These are phyloP conservation scores for Sphaerodactylus townsendi DNA, from an alignment of 2,113 vertebrate species.

Conservation along the genomic window DNA sequence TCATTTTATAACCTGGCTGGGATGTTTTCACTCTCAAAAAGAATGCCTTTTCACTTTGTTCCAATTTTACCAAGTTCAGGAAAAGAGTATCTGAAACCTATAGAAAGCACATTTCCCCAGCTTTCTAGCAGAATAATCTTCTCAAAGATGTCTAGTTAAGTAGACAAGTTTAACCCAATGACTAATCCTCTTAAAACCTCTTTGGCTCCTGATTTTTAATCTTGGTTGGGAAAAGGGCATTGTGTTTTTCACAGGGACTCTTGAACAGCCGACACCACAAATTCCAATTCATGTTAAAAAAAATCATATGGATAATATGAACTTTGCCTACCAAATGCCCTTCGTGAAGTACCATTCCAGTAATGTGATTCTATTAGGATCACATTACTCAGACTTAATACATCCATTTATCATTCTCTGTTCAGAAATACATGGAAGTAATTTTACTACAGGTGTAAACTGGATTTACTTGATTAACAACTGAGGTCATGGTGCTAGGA, in stretches of 20 bases:
- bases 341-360: not conserved
- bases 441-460: not conserved
- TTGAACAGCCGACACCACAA: not conserved
- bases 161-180: conserved; percentile 45
- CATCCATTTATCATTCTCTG: not conserved
- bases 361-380: not conserved
- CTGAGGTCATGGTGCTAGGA: not conserved
- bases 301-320: not conserved
- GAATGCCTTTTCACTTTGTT: not conserved
- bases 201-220: conserved; percentile 27
- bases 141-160: conserved; percentile 43
- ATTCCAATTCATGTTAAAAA: not conserved
- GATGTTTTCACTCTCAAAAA: not conserved
- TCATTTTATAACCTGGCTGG: conserved; percentile 2
- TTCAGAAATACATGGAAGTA: not conserved
- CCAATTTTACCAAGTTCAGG: not conserved
- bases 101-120: not conserved
- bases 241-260: conserved; percentile 7
- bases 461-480: not conserved
- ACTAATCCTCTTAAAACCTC: conserved; percentile 46
- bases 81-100: not conserved
- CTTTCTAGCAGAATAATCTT: conserved; percentile 52
- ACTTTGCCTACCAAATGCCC: not conserved
- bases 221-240: not conserved
- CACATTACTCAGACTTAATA: not conserved